Conservation (phyloP, 2,888 invertebrate species). For the Cistogaster globosa region DNA sequence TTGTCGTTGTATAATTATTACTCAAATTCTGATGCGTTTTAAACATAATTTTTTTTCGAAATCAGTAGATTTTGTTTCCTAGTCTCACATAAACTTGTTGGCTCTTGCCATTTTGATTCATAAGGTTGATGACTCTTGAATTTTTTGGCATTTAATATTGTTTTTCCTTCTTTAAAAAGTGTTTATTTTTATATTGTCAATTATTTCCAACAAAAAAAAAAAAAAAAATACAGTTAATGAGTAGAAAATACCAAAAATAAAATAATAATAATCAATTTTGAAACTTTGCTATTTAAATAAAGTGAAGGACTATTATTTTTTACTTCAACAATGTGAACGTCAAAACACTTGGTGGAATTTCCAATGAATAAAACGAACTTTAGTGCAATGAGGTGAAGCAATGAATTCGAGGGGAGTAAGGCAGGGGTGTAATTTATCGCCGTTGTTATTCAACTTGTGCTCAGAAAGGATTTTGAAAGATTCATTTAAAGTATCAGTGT, state of each 20-base stretch:
- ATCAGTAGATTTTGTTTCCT: constrained; percentile 24
- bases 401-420: too few species aligned
- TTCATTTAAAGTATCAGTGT: too few species aligned
- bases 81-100: constrained; percentile 22
- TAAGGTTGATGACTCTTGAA: too few species aligned
- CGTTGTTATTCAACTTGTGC: too few species aligned
- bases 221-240: neutral
- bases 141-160: neutral
- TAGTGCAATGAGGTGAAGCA: too few species aligned
- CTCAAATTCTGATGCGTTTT: neutral
- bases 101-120: neutral
- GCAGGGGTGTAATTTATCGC: too few species aligned
- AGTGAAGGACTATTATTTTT: neutral
- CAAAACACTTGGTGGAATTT: too few species aligned
- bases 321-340: too few species aligned
- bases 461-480: too few species aligned
- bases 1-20: constrained; percentile 5
- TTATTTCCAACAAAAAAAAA: neutral
- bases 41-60: neutral
- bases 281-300: constrained; percentile 29
- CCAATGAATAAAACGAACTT: too few species aligned
- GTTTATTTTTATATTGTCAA: neutral
- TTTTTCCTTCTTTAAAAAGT: constrained; percentile 5
- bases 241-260: constrained; percentile 10
- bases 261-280: neutral